phyloP scores from a whole-genome alignment of 2,888 invertebrate genomes.

The Pinctada fucata region DNA sequence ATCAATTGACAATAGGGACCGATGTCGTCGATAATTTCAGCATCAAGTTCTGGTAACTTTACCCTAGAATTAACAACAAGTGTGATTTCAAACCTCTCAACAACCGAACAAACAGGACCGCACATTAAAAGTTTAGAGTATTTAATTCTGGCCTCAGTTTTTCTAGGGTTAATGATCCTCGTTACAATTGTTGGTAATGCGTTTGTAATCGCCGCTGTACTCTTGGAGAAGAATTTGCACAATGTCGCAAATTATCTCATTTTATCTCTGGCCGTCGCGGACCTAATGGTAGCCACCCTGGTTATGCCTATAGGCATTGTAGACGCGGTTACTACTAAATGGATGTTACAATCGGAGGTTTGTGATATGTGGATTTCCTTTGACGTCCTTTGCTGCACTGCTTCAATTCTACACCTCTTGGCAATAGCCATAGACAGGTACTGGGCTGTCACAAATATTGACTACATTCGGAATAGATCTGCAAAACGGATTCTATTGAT shows the following conservation, averaged over 20 bases:
- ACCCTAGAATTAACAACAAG: too few relatives aligned
- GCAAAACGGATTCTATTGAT: constrained; percentile 88
- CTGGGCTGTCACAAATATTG: constrained; percentile 98
- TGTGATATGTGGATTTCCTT: constrained; percentile 99
- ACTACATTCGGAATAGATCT: constrained; percentile 95
- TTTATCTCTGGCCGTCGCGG: constrained; percentile 96
- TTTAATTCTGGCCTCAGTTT: constrained; percentile 59
- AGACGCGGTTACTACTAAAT: constrained; percentile 78
- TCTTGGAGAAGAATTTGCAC: constrained; percentile 93
- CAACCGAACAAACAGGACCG: constrained; percentile 28
- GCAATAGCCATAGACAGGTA: constrained; percentile 97
- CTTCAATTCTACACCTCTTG: constrained; percentile 96
- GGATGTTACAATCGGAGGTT: constrained; percentile 90
- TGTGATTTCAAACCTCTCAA: too few relatives aligned
- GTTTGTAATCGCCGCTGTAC: constrained; percentile 97
- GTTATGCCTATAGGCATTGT: constrained; percentile 80
- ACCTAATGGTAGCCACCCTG: constrained; percentile 96
- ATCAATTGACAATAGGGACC: too few relatives aligned
- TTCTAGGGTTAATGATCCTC: constrained; percentile 89
- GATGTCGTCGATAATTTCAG: too few relatives aligned
- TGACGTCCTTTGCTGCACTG: constrained; percentile 98
- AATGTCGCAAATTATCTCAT: constrained; percentile 98
- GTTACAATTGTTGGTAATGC: constrained; percentile 97
- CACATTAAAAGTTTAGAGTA: constrained; percentile 50
- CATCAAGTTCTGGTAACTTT: too few relatives aligned